phyloP scores from a whole-genome alignment of 1,140 invertebrate genomes.

The Leptopilina boulardi region DNA sequence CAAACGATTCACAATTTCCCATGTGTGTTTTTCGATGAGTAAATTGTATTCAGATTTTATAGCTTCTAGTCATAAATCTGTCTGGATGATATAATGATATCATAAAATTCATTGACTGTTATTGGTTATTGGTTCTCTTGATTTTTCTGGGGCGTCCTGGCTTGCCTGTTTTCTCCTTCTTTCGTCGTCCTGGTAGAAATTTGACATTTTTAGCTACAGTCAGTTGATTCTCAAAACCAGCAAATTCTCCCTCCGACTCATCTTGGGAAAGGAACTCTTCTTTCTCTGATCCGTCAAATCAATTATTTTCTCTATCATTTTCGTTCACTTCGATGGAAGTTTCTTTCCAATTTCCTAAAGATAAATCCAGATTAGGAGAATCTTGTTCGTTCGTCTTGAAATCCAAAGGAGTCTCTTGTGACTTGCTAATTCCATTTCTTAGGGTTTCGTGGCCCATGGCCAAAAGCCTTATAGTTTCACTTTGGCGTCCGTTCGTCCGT shows the following conservation, averaged over 20 bases:
- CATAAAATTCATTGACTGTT: background rate
- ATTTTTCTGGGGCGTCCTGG: slow-evolving; percentile 37
- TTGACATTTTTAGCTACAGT: background rate
- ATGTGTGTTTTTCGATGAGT: slow-evolving; percentile 40
- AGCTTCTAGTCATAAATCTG: slow-evolving; percentile 43
- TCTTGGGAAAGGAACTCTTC: background rate
- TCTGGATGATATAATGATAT: slow-evolving; percentile 18
- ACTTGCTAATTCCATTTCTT: background rate
- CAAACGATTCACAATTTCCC: slow-evolving; percentile 39
- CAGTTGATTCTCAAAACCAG: no score
- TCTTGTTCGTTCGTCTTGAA: background rate
- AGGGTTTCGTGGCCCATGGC: no score
- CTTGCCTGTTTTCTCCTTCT: slow-evolving; percentile 25
- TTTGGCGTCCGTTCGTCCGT: no score
- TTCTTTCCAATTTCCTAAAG: background rate
- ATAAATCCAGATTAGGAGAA: background rate
- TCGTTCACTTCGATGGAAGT: background rate
- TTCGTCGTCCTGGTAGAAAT: slow-evolving; percentile 24
- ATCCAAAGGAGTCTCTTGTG: background rate
- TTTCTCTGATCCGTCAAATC: background rate
- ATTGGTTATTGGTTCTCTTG: slow-evolving; percentile 13
- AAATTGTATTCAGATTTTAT: slow-evolving; percentile 41
- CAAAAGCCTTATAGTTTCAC: no score
- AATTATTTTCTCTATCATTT: background rate
- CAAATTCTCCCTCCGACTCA: background rate